Base-by-base conservation (phyloP, 2,113 vertebrate genomes). In the Kryptolebias marmoratus region DNA sequence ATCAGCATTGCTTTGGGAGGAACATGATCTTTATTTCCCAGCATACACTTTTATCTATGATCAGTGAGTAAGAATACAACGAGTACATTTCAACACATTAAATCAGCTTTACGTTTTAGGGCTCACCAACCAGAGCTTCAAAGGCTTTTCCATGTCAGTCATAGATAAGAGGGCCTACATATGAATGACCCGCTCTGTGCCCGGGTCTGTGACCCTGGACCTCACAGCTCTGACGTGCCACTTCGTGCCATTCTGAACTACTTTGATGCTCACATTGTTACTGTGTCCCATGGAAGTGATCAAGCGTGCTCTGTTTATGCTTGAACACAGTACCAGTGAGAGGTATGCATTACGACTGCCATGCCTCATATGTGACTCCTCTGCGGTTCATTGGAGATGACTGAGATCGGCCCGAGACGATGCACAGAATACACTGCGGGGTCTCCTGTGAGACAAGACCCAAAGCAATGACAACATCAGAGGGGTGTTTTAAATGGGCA, bases 231-330 rank as follows among this genome's bases (percentile, higher is more conserved):
- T 65, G 74, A 75, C 82, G 70, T 78, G 68, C 75, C 78, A 74
- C 83, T 80, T 73, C 73, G 71, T 89, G 73, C 64, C 86, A 75
- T 78, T 67, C 65, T 82, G 62, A 71, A 75, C 80, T 61, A 77
- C 84, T 86, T 69, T 83, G 75, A 80, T 89, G 83, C 76, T 57
- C 71, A 71, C 79, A 89, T 90, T 89, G 85, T 87, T 55, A 79
- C 61, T 5, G 28, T 65, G 57, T 68, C 87, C 69, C 80, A 84
- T 81, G 71, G 84, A 81, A 64, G 86, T 88, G 92, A 88, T 91
- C 88, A 85, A 63, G 79, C 83, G 3, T 89, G 67, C 64, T 71
- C 57, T 75, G 79, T 90, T 87, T 81, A 80, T 83, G 79, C 58
- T 79, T 65, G 80, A 87, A 77, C 85, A 84, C 72, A 81, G 81